Evolutionary conservation across 1,140 invertebrate genomes (phyloP), one percentile per base, ranked within the genome.

Genomic region (Procambarus clarkii): DNA sequence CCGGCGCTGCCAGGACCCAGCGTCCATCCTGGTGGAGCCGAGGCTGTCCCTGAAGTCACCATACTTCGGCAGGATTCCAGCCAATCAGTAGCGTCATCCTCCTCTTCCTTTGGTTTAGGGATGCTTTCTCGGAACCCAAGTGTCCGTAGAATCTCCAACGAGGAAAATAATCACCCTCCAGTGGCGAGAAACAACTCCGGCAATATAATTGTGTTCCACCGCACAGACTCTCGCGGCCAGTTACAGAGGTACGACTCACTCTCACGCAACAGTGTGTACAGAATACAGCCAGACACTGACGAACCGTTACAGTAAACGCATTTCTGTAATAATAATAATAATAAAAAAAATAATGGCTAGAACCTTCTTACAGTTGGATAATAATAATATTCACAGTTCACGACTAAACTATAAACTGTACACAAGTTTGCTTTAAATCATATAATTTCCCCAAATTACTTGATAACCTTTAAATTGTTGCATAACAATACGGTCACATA

Each of bases 121-220:
- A 91, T 91, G 82, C 77, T 93, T n/a, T 83, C 88, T 34, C 77
- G 93, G 84, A 83, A 86, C 71, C 88, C 83, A 13, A 93, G 92
- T 34, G 74, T 92, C 76, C 54, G 81, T n/a, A 92, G 80, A 78
- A 82, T 82, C 34, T 79, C 91, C 24, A 76, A 60, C 9, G 93
- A 92, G 64, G 91, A 92, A 81, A 92, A 92, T 69, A 24, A 8
- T 15, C 91, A 92, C n/a, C 78, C 82, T 50, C 81, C 77, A 21
- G 91, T 93, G 4, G 78, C 88, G 4, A 82, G 92, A 58, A 88
- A 92, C 69, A 92, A 87, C 86, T 92, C 91, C 44, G 93, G 88
- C 84, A 93, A 93, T 88, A 93, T 93, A 24, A 93, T 93, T 24
- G 93, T 93, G 46, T 93, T 93, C 89, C 93, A 93, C 58, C 87